phyloP scores from a whole-genome alignment of 2,113 vertebrate species.

The Callionymus lyra region DNA sequence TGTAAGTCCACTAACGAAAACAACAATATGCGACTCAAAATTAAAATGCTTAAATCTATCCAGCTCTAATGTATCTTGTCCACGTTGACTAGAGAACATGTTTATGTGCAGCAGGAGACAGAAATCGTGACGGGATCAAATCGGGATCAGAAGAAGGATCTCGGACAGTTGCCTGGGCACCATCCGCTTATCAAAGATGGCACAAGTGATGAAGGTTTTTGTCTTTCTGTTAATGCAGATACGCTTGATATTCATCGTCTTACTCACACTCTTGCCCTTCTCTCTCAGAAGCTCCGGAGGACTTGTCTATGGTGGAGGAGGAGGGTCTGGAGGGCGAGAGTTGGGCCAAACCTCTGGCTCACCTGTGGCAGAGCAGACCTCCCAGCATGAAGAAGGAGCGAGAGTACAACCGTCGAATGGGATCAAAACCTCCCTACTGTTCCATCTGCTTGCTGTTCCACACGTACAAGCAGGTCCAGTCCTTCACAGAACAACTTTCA shows the following conservation, averaged over 20 bases:
- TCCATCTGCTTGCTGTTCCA: conserved; percentile 87
- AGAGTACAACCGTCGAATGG: conserved; percentile 82
- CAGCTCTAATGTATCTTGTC: too few species aligned
- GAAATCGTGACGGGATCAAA: neutral
- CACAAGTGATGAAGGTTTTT: conserved; percentile 47
- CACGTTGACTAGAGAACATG: too few species aligned
- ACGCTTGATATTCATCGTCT: neutral
- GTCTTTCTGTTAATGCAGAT: neutral
- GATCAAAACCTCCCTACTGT: conserved; percentile 82
- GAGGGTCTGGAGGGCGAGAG: conserved; percentile 80
- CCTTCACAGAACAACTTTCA: too few species aligned
- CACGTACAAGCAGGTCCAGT: conserved; percentile 72
- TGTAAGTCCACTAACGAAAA: too few species aligned
- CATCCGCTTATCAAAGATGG: conserved; percentile 48
- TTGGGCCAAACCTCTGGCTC: conserved; percentile 87
- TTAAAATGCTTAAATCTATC: too few species aligned
- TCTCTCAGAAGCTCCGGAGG: conserved; percentile 74
- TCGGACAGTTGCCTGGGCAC: conserved; percentile 41
- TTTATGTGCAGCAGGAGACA: conserved; percentile 25
- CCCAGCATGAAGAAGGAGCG: conserved; percentile 82
- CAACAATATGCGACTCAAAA: too few species aligned
- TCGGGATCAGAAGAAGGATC: conserved; percentile 16
- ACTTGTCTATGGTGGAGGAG: conserved; percentile 66
- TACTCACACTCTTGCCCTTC: neutral
- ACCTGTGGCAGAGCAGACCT: conserved; percentile 89